Conservation (phyloP, 2,888 invertebrate genomes). For the Acanthosepion lycidas region DNA sequence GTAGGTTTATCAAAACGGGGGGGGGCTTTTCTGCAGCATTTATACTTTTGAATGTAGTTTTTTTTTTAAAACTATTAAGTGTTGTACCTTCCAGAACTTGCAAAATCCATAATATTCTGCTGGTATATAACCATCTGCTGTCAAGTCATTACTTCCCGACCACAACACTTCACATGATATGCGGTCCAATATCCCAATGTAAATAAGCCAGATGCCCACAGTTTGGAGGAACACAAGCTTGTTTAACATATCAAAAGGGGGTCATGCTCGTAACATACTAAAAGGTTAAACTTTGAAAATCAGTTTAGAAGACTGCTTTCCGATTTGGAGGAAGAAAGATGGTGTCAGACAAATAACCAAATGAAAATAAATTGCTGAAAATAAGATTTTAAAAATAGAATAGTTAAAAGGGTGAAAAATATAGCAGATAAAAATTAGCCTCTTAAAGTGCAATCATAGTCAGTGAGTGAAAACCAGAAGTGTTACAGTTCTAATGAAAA, state of each 20-base stretch:
- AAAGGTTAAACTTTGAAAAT: too few relatives aligned
- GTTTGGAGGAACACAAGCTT: not conserved
- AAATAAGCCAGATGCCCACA: not conserved
- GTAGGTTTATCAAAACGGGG: not conserved
- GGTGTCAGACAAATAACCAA: too few relatives aligned
- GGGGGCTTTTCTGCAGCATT: not conserved
- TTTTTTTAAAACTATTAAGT: not conserved
- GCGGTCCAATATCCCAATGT: not conserved
- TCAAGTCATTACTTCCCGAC: not conserved
- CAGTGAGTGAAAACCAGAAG: too few relatives aligned
- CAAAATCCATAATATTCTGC: not conserved
- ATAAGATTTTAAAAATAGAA: too few relatives aligned
- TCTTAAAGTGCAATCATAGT: too few relatives aligned
- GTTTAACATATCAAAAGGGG: not conserved
- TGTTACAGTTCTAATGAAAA: too few relatives aligned
- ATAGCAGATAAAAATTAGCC: too few relatives aligned
- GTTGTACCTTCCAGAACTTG: not conserved
- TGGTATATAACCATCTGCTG: not conserved
- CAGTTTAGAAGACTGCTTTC: too few relatives aligned
- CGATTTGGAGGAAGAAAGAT: accelerated
- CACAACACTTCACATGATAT: not conserved
- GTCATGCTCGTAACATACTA: too few relatives aligned
- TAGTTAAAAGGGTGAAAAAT: too few relatives aligned
- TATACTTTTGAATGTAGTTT: not conserved
- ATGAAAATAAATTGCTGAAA: too few relatives aligned